Evolutionary conservation across 2,888 invertebrate species (phyloP).

Genomic region (Caenorhabditis doughertyi): DNA sequence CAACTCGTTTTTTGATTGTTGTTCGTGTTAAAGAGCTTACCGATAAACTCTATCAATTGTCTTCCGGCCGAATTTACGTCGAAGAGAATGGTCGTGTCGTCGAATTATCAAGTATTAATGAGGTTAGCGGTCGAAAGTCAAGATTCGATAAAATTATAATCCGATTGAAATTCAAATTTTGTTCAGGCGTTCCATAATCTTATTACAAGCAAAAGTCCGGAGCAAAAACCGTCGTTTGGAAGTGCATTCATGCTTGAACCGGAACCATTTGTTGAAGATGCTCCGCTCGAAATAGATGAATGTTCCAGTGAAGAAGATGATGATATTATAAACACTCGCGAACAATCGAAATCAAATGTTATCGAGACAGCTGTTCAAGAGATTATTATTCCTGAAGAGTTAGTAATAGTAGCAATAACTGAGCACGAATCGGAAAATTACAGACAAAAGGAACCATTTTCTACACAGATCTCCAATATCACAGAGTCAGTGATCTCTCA

Average conservation of each 20-base stretch:
- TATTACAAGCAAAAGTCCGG: slow-evolving; percentile 33
- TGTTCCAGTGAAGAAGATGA: slow-evolving; percentile 21
- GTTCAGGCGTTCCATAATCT: slow-evolving; percentile 18
- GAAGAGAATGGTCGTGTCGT: slow-evolving; percentile 50
- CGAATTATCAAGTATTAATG: slow-evolving; percentile 43
- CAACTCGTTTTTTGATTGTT: slow-evolving; percentile 49
- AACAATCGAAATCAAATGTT: background rate
- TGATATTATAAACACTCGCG: background rate
- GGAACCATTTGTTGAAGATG: slow-evolving; percentile 43
- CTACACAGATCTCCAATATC: background rate
- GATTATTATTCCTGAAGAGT: slow-evolving; percentile 7
- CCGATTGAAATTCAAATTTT: background rate
- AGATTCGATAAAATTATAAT: background rate
- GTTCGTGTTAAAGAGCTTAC: slow-evolving; percentile 59
- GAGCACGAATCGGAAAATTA: background rate
- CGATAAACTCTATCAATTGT: slow-evolving; percentile 60
- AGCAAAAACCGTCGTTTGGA: slow-evolving; percentile 25
- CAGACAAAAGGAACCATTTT: background rate
- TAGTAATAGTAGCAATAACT: no score
- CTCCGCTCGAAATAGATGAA: slow-evolving; percentile 27
- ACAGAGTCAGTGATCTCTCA: slow-evolving; percentile 3
- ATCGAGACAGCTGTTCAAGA: slow-evolving; percentile 4
- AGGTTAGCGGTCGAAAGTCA: slow-evolving; percentile 33
- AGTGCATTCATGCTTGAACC: slow-evolving; percentile 54
- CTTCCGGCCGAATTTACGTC: slow-evolving; percentile 59